Evolutionary conservation across 2,797 vertebrate genomes (phyloP), one percentile per base, ranked within the genome.

Genomic region (Otus scops): DNA sequence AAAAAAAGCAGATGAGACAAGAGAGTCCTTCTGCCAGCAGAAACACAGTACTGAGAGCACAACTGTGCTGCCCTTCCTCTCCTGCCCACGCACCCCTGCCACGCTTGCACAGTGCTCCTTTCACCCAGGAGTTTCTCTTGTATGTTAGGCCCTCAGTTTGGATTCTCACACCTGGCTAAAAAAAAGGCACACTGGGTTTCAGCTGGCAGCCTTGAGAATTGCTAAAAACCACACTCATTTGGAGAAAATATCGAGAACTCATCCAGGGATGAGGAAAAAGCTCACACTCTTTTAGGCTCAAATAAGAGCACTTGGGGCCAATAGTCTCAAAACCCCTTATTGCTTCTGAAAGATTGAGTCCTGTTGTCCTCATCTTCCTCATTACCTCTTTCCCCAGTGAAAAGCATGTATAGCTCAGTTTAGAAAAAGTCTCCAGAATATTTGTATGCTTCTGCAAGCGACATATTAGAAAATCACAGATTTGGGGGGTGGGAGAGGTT

Each of bases 101-200:
- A 70, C 0, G 0, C 27, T 53, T 36, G 39, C 59, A 73, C 8
- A 39, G 7, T 12, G 7, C 16, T 50, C 7, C 51, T 39, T 14
- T 19, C 54, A 82, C 43, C 24, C 32, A 60, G 14, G 17, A 89
- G 38, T 12, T 89, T n/a, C 38, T 79, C 57, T 27, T 47, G 51
- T 9, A 26, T 27, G 21, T 83, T 23, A 56, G 16, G 14, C 7
- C 6, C 28, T 43, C 2, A 0, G 28, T 60, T 51, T 50, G 41
- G 10, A 64, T 67, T 56, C 34, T 77, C 23, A 45, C 41, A 54
- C 10, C 27, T 24, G 8, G n/a, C 17, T 67, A 23, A 65, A 61
- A 22, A 6, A 60, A 82, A 69, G 70, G 13, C 27, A 81, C 7
- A 21, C 14, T 0, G 2, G 23, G 38, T 87, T 88, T 54, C 53